Evolutionary conservation across 2,113 vertebrate species (phyloP), one percentile per base, ranked within the genome.

Genomic region (Rafetus swinhoei): DNA sequence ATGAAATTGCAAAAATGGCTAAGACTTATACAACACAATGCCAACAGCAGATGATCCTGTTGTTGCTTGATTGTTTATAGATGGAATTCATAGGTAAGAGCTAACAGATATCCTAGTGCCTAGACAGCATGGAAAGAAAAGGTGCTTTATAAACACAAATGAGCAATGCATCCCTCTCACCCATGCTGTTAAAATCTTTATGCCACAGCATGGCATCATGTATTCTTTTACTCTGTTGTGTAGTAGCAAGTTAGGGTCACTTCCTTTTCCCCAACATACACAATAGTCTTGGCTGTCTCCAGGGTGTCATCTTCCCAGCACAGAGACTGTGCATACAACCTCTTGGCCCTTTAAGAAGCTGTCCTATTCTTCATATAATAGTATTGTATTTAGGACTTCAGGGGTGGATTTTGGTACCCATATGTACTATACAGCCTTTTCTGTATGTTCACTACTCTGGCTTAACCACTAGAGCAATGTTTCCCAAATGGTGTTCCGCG

Each of bases 1-100:
- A 7, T 91, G 56, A 87, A 91, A 93, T 69, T 22, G 65, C n/a
- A 91, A 85, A 91, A 93, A 81, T 84, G 83, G 45, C 24, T 53
- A 45, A 85, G 77, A 60, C 11, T 93, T 96, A 91, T 22, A 24
- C 76, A 88, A 82, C 19, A 65, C 14, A 82, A 5, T 22, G 1
- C 72, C 91, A 56, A 86, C 19, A 76, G 69, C 45, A 93, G 76
- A 35, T 81, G 54, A 25, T 86, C 84, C 39, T 92, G 3, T 72
- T 72, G 15, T 16, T 69, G 16, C 18, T 72, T 72, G 65, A 21
- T 79, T 93, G 91, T 72, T 92, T 27, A 39, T 82, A 39, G 80
- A 53, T 57, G 54, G 13, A 81, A 29, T 85, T 79, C 60, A 91
- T 92, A 84, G 92, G 9, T 82, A 95, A 88, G 53, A 92, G 19